Evolutionary conservation across 2,113 vertebrate genomes (phyloP).

Genomic region (Datnioides undecimradiatus): DNA sequence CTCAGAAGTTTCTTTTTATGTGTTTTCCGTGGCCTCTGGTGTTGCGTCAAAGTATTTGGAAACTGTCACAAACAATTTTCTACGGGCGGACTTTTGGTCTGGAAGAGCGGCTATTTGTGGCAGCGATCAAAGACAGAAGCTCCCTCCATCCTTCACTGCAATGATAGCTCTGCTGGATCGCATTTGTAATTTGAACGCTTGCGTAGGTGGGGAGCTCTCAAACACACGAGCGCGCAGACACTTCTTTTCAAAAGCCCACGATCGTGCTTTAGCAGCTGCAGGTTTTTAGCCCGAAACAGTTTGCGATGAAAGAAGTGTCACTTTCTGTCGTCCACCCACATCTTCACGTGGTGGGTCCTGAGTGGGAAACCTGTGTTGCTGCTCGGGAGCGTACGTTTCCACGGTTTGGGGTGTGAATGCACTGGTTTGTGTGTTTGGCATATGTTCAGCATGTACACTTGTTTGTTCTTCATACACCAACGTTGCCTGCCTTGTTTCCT

Average conservation of each 20-base stretch:
- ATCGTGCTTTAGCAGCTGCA: conserved; percentile 9
- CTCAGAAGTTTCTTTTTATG: conserved; percentile 2
- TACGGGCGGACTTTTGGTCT: not conserved
- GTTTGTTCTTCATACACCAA: conserved; percentile 41
- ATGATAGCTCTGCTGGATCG: conserved; percentile 43
- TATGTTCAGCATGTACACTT: conserved; percentile 36
- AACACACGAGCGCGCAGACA: conserved; percentile 17
- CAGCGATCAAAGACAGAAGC: conserved; percentile 65
- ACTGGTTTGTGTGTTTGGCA: conserved; percentile 27
- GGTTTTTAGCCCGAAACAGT: conserved; percentile 9
- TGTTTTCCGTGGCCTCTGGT: conserved; percentile 37
- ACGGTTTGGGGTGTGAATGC: conserved; percentile 14
- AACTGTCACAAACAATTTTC: conserved; percentile 34
- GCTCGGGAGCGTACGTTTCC: conserved; percentile 1
- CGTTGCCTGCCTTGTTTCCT: conserved; percentile 45
- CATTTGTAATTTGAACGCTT: conserved; percentile 62
- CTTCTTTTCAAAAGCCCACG: conserved; percentile 17
- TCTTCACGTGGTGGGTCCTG: conserved; percentile 21
- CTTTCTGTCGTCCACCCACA: conserved; percentile 41
- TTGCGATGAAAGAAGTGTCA: conserved; percentile 25
- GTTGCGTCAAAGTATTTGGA: conserved; percentile 30
- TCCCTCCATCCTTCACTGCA: conserved; percentile 33
- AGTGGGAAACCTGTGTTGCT: not conserved
- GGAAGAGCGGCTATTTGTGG: conserved; percentile 37
- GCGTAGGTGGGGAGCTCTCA: conserved; percentile 54